phyloP scores from a whole-genome alignment of 2,797 vertebrate species.

The Ataeniobius toweri region DNA sequence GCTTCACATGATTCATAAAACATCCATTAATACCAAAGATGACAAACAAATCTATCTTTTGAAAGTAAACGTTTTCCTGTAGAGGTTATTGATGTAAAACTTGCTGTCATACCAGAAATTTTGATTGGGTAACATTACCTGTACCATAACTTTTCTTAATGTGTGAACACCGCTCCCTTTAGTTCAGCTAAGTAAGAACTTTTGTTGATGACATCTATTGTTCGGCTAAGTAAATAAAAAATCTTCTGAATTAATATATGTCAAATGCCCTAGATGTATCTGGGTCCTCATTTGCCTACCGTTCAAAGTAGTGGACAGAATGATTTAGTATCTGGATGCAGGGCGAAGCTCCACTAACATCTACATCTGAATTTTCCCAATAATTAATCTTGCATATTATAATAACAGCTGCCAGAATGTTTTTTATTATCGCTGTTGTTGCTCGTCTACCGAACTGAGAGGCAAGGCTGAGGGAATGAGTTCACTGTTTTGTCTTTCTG shows the following conservation, averaged over 20 bases:
- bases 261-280: background rate
- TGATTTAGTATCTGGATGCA: constrained; percentile 19
- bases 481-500: background rate
- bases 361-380: constrained; percentile 17
- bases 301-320: constrained; percentile 25
- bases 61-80: background rate
- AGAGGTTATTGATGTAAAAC: background rate
- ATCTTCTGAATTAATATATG: background rate
- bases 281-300: constrained; percentile 3
- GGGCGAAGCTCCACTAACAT: constrained; percentile 14
- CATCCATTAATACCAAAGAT: background rate
- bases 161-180: background rate
- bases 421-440: constrained; percentile 14
- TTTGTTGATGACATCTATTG: background rate
- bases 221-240: constrained; percentile 8
- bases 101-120: constrained; percentile 1
- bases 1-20: background rate
- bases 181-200: background rate
- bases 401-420: background rate
- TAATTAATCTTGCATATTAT: constrained; percentile 15
- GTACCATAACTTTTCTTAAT: background rate
- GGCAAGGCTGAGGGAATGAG: background rate
- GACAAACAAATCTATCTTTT: background rate
- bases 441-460: background rate
- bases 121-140: background rate